Evolutionary conservation across 1,140 invertebrate species (phyloP), one percentile per base, ranked within the genome.

Genomic region (Laupala kohalensis): DNA sequence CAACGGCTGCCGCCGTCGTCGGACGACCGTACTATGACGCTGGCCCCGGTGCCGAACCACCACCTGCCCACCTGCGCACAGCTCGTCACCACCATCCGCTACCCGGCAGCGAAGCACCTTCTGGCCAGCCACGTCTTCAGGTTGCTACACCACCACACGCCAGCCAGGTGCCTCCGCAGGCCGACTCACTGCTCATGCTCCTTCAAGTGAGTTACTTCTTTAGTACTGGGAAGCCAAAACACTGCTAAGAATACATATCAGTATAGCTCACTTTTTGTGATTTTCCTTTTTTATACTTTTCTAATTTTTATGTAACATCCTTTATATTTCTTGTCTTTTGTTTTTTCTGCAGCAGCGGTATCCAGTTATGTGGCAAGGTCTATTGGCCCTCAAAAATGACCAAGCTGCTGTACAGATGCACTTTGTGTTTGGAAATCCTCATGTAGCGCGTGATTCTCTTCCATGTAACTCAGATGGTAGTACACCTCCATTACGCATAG

Each of bases 381-480:
- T 95, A 37, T 80, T 99, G 74, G 95, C 93, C 0, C 83, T 99
- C 30, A 99, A 99, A 81, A 98, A 95, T 80, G 96, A 98, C 80
- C 92, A 92, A 76, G 95, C 95, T 4, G 92, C 92, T 25, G 96
- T 98, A 12, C 95, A 98, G 83, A 98, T 99, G 95, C 95, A 98
- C 81, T 96, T 95, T 81, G 93, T 99, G 28, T 93, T 93, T 75
- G 97, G 97, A 19, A 97, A 94, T 85, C 90, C 90, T 0, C 85
- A 87, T 75, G 91, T 97, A 68, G 93, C 94, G 0, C 86, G 88
- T 37, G 89, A 89, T 71, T 93, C 94, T 74, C 81, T 96, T 75
- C 92, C 92, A 6, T 87, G 88, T 67, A 87, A 91, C 78, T 85
- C 86, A 27, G 92, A 95, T 77, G 88, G 88, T 64, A 89, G 89